Evolutionary conservation across 2,797 vertebrate species (phyloP).

Genomic region (Ptychobarbus kaznakovi): DNA sequence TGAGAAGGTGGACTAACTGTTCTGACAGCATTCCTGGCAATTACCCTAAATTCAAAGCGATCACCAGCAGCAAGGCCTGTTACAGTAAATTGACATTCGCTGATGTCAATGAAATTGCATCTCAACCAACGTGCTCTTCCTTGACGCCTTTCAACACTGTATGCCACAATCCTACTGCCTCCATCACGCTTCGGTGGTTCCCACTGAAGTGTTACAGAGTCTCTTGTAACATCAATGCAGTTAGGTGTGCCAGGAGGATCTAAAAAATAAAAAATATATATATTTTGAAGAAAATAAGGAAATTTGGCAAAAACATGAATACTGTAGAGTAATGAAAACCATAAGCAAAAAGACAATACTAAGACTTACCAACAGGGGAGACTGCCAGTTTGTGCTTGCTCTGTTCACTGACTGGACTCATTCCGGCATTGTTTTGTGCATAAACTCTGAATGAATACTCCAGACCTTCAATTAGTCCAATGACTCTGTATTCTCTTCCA

Average conservation of each 20-base stretch:
- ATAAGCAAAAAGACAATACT: conserved; percentile 1
- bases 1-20: conserved; percentile 98
- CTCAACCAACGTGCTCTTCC: conserved; percentile 90
- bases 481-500: conserved; percentile 92
- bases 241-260: conserved; percentile 96
- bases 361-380: conserved; percentile 94
- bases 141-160: conserved; percentile 95
- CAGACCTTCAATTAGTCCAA: conserved; percentile 90
- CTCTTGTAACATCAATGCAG: conserved; percentile 96
- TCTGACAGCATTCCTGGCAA: conserved; percentile 96
- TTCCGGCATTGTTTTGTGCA: conserved; percentile 94
- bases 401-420: conserved; percentile 90
- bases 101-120: conserved; percentile 96
- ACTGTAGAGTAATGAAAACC: not conserved
- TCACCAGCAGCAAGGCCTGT: conserved; percentile 92
- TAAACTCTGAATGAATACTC: conserved; percentile 97
- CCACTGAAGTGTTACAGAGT: conserved; percentile 97
- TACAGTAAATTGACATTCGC: conserved; percentile 93
- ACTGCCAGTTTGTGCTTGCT: conserved; percentile 96
- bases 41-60: conserved; percentile 94
- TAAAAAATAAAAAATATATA: conserved; percentile 61
- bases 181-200: conserved; percentile 90
- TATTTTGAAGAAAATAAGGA: not conserved
- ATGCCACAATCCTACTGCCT: conserved; percentile 95
- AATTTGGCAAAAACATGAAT: not conserved